Evolutionary conservation across 2,113 vertebrate genomes (phyloP).

Genomic region (Microcebus griseorufus): DNA sequence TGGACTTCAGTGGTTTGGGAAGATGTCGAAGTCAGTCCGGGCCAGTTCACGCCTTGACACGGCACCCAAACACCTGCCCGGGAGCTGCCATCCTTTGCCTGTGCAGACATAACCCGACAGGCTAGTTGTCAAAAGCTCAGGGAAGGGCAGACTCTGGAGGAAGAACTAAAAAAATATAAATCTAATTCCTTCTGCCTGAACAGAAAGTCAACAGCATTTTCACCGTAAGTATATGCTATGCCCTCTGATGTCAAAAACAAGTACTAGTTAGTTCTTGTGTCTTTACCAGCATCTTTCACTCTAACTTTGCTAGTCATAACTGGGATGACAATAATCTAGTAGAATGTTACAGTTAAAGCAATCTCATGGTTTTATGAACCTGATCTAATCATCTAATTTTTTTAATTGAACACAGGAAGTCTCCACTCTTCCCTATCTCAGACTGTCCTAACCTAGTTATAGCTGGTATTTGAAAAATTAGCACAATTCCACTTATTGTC

Average conservation of each 20-base stretch:
- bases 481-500: slow-evolving; percentile 60
- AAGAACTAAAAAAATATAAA: slow-evolving; percentile 8
- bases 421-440: slow-evolving; percentile 47
- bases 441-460: slow-evolving; percentile 66
- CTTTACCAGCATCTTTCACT: neutral
- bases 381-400: slow-evolving; percentile 62
- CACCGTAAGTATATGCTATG: neutral
- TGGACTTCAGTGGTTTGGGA: neutral
- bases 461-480: slow-evolving; percentile 65
- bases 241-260: neutral
- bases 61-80: neutral
- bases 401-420: slow-evolving; percentile 66
- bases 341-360: slow-evolving; percentile 54
- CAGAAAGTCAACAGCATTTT: neutral
- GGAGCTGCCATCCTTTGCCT: neutral
- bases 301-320: slow-evolving; percentile 5
- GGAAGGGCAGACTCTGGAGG: slow-evolving; percentile 1
- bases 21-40: neutral
- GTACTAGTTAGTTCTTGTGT: neutral
- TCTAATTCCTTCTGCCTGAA: neutral
- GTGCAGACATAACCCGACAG: neutral
- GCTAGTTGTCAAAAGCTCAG: neutral
- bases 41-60: neutral
- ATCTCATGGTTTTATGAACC: slow-evolving; percentile 46
- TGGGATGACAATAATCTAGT: slow-evolving; percentile 60